Base-by-base conservation (phyloP, 2,888 invertebrate genomes). In the Pheosia tremula region DNA sequence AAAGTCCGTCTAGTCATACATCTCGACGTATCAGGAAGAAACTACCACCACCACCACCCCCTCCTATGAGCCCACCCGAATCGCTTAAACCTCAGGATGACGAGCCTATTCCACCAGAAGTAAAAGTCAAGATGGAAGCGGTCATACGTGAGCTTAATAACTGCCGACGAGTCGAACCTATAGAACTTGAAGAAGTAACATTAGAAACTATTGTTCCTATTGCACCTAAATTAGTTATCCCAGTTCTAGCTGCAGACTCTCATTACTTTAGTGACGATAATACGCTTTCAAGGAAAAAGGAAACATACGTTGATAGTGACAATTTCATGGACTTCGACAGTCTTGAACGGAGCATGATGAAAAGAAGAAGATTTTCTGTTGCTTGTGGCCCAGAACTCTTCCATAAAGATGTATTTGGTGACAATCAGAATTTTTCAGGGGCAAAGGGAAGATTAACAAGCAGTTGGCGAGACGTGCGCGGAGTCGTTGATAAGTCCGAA, bases 111-210 rank as follows among this genome's bases (percentile, higher is more conserved):
- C 91, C 93, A 52, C 91, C 91, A 56, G 93, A 95, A 77, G 92
- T 95, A 0, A 95, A 95, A 80, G 88, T 93, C 57, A 95, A 95
- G 78, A 95, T 95, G 95, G 94, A 95, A 74, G 95, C 95, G 9
- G 95, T 95, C 38, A 95, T 95, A 63, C 91, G 93, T 56, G 95
- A 95, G 80, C 82, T 95, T 4, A 90, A 89, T 68, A 85, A 88
- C 73, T 93, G 93, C 71, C 82, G 84, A 61, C 85, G 88, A 67
- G 78, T 81, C n/a, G 92, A 93, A 63, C 82, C 90, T 9, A 81
- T 79, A 54, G 82, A 84, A 68, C 57, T 84, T 60, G 83, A 88
- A 77, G 85, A 88, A 66, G 73, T 85, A 4, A 82, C 84, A 69
- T 77, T 85, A 36, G 87, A 87, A 79, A 82, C 82, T 5, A 82